Conservation (phyloP, 2,113 vertebrate species). For the Eupsittula cactorum region DNA sequence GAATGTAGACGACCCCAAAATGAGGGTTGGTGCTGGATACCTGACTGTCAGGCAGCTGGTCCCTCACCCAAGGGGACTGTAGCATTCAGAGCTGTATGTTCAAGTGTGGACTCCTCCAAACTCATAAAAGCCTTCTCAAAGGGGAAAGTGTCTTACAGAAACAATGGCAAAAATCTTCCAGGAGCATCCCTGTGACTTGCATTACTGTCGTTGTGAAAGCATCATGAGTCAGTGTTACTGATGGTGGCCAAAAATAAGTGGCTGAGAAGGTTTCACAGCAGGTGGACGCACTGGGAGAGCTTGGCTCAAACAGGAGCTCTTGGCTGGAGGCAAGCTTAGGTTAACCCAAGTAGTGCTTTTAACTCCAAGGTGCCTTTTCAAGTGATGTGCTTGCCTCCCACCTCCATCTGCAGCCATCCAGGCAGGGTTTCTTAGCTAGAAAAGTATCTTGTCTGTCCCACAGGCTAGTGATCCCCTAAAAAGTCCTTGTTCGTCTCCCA, state of each 20-base stretch:
- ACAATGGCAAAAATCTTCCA: neutral
- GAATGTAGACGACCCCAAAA: neutral
- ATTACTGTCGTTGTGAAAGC: neutral
- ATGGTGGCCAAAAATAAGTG: neutral
- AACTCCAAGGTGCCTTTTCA: neutral
- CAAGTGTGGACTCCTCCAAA: rapidly evolving
- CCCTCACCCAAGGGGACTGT: neutral
- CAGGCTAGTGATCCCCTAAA: neutral
- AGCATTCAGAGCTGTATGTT: neutral
- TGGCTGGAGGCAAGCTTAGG: neutral
- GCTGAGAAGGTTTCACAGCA: neutral
- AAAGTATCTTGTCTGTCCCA: neutral
- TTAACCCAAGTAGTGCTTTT: neutral
- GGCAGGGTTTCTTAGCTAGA: neutral
- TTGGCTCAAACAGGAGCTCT: neutral
- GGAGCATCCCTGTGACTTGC: rapidly evolving
- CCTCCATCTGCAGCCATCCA: neutral
- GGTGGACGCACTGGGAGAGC: neutral
- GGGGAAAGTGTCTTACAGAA: rapidly evolving
- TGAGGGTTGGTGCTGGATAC: neutral
- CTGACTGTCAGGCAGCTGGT: neutral
- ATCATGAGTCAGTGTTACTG: rapidly evolving
- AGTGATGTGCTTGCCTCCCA: neutral
- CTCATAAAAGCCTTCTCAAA: neutral
- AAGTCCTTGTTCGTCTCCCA: neutral